These are phyloP conservation scores for Stenotaenia linearis DNA, from an alignment of 2,888 invertebrate genomes.

Conservation along the genomic window DNA sequence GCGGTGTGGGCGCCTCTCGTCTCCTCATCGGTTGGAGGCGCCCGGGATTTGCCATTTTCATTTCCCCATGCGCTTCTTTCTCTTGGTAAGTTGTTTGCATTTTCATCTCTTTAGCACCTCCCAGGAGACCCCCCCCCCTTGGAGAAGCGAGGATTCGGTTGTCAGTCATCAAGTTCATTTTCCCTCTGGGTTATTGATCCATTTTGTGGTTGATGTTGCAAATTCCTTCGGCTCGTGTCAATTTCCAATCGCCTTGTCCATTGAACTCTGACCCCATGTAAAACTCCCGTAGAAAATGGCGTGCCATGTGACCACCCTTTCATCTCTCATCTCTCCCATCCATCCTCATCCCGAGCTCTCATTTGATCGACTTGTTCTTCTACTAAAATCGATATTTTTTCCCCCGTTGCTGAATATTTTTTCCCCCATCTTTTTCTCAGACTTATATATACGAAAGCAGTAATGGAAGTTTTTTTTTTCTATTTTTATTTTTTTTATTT, in stretches of 20 bases:
- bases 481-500: not conserved
- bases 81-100: slow-evolving; percentile 9
- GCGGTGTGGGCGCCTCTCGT: slow-evolving; percentile 10
- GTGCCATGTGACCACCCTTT: not conserved
- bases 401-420: not conserved
- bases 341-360: not conserved
- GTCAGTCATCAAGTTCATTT: slow-evolving; percentile 21
- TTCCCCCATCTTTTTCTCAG: not conserved
- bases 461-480: not conserved
- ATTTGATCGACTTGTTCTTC: slow-evolving; percentile 23
- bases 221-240: slow-evolving; percentile 5
- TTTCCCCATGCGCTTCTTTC: slow-evolving; percentile 16
- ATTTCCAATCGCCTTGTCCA: slow-evolving; percentile 12
- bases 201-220: slow-evolving; percentile 12
- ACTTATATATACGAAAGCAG: not conserved
- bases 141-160: not conserved
- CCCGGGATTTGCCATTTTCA: slow-evolving; percentile 23
- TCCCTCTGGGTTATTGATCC: slow-evolving; percentile 17
- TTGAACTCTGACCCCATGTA: not conserved
- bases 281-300: not conserved
- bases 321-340: not conserved
- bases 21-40: not conserved
- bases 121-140: not conserved
- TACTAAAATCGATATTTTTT: slow-evolving; percentile 12
- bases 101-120: not conserved